Base-by-base conservation (phyloP, 2,888 invertebrate genomes). In the Trypoxylon attenuatum region DNA sequence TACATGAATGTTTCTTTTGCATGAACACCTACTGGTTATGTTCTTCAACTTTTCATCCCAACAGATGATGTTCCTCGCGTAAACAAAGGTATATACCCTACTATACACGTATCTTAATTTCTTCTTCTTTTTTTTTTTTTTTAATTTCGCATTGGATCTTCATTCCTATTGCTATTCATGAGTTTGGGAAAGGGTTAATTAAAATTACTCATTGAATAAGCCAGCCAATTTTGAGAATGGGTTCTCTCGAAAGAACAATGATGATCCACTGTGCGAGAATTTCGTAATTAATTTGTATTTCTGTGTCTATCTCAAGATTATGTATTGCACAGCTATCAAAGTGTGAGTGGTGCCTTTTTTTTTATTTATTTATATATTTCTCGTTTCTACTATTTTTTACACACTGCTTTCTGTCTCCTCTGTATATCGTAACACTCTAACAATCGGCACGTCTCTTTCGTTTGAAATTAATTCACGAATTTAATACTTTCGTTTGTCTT, bases 1-100 rank as follows among this genome's bases (percentile, higher is more conserved):
- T 83, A 84, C 64, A 85, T 72, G 76, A 80, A 74, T 83, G 79
- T 85, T 85, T 85, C 79, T 85, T 85, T 85, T 85, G 85, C 85
- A 85, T 85, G 85, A 85, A 80, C 82, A 69, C 74, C 85, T 80
- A 79, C 79, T 77, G 85, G 82, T 84, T 81, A 60, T 73, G 63
- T 77, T 82, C 78, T 77, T 74, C 84, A 76, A 82, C 83, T 81
- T 80, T 81, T 79, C 81, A 70, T 63, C 79, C 83, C 79, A 78
- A 81, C 81, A 87, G 87, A 87, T 71, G 87, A 86, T 75, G 82
- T 78, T 77, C 84, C 84, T 77, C 77, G 73, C 76, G 82, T 79
- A 79, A 79, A 73, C 69, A 83, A 86, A 87, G 87, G 87, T 87
- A 87, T 81, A 84, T 71, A 82, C 69, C 76, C 70, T 74, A 81